Evolutionary conservation across 2,113 vertebrate species (phyloP).

Genomic region (Todiramphus saurophagus): DNA sequence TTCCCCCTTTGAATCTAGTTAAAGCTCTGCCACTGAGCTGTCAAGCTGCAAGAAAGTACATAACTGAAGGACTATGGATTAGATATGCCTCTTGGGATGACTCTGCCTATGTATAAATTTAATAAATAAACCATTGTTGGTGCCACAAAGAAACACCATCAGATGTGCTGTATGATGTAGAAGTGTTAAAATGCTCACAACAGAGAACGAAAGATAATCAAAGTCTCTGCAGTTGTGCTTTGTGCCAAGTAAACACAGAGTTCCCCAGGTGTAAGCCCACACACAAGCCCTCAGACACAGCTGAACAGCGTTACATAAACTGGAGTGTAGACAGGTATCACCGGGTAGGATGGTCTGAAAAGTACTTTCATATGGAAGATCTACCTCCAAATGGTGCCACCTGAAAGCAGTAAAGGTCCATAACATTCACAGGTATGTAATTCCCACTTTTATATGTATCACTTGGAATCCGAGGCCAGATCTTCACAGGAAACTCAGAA

Average conservation of each 20-base stretch:
- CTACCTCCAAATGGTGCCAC: background rate
- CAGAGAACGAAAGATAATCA: background rate
- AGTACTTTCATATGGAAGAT: background rate
- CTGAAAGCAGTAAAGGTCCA: background rate
- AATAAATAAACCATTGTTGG: background rate
- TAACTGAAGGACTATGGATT: background rate
- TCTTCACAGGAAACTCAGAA: background rate
- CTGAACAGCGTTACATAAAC: background rate
- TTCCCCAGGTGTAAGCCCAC: background rate
- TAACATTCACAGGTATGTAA: background rate
- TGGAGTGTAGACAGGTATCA: too few relatives aligned
- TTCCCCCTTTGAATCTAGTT: too few relatives aligned
- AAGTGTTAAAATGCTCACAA: background rate
- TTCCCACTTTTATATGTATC: background rate
- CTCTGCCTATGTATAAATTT: background rate
- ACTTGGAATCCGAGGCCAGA: background rate
- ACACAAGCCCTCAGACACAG: background rate
- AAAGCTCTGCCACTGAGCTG: background rate
- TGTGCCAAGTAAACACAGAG: background rate
- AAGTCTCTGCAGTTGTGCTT: background rate
- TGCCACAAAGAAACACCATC: background rate
- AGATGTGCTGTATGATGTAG: background rate
- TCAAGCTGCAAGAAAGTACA: background rate
- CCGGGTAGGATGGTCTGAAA: background rate
- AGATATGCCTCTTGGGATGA: background rate